Evolutionary conservation across 2,797 vertebrate genomes (phyloP), one percentile per base, ranked within the genome.

Genomic region (Channa striata): DNA sequence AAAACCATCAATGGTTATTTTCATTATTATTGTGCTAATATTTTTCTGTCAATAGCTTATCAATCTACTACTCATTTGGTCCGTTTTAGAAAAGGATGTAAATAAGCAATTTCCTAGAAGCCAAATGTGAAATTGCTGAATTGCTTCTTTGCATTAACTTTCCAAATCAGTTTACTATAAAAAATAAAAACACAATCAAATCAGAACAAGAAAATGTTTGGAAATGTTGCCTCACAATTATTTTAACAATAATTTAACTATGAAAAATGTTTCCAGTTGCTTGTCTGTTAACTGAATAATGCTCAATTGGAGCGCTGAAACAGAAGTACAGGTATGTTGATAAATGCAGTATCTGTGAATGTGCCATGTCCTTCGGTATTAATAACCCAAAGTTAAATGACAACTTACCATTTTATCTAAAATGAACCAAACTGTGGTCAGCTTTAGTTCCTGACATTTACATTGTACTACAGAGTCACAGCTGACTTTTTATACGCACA

Each of bases 351-450:
- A 30, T 6, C 25, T 30, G 25, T 49, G 49, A 20, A 40, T 53
- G 6, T 62, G 51, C 36, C n/a, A 30, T 36, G 8, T 17, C 4
- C 44, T 47, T 1, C 34, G 33, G 33, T 8, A 23, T 43, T 8
- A 37, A 63, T 54, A 46, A 34, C 3, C 23, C 30, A 2, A 33
- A 49, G 8, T 20, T 34, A 11, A 49, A 5, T 10, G 17, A 49
- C 44, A 13, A 59, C 17, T 12, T 59, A 42, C n/a, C 25, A 21
- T 36, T 47, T 36, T 12, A 7, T 49, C 14, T 49, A 49, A 20
- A 37, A 21, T 7, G 11, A 47, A 21, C 59, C 43, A 42, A 57
- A 53, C 21, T 44, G 34, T 5, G 23, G 44, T 63, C 46, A 63
- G 40, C 17, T 47, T 59, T 1, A 43, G 51, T 53, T 51, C 16